phyloP scores from a whole-genome alignment of 2,888 invertebrate genomes.

The Caenorhabditis sp. region DNA sequence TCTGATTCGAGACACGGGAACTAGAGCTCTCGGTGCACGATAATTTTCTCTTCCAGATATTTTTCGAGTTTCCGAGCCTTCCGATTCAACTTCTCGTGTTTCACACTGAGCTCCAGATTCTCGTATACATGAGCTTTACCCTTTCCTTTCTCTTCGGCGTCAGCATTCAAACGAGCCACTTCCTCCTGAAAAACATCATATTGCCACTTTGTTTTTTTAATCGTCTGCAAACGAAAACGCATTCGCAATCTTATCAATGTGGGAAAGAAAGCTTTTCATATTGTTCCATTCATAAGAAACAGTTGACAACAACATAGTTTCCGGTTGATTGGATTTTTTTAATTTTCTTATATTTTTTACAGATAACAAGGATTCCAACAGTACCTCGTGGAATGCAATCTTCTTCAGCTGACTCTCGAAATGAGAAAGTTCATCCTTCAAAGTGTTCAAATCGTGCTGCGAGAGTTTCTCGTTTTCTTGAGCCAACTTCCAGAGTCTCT shows the following conservation, averaged over 20 bases:
- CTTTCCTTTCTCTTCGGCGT: slow-evolving; percentile 46
- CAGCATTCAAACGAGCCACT: slow-evolving; percentile 34
- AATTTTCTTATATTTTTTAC: not conserved
- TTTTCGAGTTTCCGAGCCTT: slow-evolving; percentile 77
- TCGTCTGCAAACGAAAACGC: not conserved
- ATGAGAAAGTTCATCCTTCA: slow-evolving; percentile 73
- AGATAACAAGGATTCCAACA: no score
- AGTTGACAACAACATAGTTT: not conserved
- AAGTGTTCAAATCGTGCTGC: slow-evolving; percentile 58
- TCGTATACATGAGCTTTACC: slow-evolving; percentile 65
- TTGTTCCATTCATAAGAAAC: not conserved
- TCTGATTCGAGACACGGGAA: not conserved
- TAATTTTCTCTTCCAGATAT: slow-evolving; percentile 74
- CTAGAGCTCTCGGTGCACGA: slow-evolving; percentile 58
- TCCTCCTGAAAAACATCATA: slow-evolving; percentile 49
- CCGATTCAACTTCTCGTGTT: slow-evolving; percentile 72
- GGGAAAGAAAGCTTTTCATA: not conserved
- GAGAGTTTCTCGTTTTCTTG: slow-evolving; percentile 66
- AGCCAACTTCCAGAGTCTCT: slow-evolving; percentile 76
- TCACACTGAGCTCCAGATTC: slow-evolving; percentile 69
- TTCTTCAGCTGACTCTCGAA: slow-evolving; percentile 76
- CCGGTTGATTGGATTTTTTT: slow-evolving; percentile 7
- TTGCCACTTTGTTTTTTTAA: no score
- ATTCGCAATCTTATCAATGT: slow-evolving; percentile 3
- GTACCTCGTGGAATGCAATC: slow-evolving; percentile 73